These are phyloP conservation scores for Myzus persicae DNA, from an alignment of 1,140 invertebrate species.

Conservation along the genomic window DNA sequence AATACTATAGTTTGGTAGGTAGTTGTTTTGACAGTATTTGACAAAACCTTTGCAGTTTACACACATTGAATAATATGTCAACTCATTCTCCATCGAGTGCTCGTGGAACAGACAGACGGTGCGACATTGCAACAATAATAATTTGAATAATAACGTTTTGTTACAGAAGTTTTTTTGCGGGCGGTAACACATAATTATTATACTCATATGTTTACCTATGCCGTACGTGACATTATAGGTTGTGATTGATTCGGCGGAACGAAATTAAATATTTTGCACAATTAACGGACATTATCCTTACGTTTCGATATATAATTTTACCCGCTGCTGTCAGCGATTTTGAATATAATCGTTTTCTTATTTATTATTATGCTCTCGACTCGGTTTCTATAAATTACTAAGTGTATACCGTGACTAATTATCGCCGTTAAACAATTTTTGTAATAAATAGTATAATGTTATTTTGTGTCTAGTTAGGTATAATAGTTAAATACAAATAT, in stretches of 20 bases:
- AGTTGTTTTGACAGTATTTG: not conserved
- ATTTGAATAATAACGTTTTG: not conserved
- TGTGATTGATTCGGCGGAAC: not conserved
- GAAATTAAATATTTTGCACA: not conserved
- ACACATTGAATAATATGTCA: not conserved
- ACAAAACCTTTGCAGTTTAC: not conserved
- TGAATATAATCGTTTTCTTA: not conserved
- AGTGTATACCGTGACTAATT: not conserved
- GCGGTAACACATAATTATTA: no score
- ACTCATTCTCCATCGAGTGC: not conserved
- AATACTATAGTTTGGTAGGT: not conserved
- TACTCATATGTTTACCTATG: not conserved
- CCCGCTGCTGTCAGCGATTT: not conserved
- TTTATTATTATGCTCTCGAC: not conserved
- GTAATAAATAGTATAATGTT: not conserved
- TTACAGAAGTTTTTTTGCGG: not conserved
- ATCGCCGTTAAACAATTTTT: constrained; percentile 29
- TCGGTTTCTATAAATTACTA: not conserved
- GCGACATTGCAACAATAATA: not conserved
- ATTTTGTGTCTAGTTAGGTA: not conserved
- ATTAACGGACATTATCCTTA: not conserved
- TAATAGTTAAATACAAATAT: not conserved
- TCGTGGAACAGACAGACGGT: not conserved
- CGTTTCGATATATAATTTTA: not conserved
- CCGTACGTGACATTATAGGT: not conserved